Conservation (phyloP, 2,113 vertebrate species). For the Falco punctatus region DNA sequence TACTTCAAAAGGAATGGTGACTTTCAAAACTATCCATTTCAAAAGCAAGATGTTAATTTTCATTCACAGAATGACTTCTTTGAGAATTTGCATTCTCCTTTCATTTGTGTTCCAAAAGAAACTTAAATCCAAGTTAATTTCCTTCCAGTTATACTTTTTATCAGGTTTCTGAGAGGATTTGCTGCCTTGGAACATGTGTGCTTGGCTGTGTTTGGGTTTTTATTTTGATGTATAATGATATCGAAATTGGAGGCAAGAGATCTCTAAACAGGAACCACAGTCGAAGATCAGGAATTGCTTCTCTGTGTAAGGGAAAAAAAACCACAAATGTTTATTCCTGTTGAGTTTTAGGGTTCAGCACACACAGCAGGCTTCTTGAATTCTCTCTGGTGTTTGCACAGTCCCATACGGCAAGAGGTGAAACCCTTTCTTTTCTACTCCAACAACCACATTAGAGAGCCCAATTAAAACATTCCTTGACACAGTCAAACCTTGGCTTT, state of each 20-base stretch:
- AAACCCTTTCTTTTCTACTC: neutral
- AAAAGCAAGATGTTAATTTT: neutral
- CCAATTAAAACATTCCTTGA: conserved; percentile 16
- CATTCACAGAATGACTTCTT: neutral
- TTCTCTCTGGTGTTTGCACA: neutral
- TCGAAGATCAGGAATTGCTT: neutral
- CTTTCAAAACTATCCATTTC: neutral
- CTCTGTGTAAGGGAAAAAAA: neutral
- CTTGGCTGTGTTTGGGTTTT: neutral
- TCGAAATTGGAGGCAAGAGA: neutral
- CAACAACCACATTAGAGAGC: neutral
- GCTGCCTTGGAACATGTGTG: neutral
- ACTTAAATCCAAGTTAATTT: conserved; percentile 2
- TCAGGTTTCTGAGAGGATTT: neutral
- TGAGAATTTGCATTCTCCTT: neutral
- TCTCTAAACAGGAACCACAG: neutral
- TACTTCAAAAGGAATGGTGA: neutral
- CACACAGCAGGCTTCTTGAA: neutral
- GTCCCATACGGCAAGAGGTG: neutral
- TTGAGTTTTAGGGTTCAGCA: neutral
- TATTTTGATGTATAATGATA: neutral
- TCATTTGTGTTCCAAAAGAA: conserved; percentile 1
- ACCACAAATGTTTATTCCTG: neutral
- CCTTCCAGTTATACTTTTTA: neutral
- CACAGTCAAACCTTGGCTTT: neutral